Conservation (phyloP, 2,113 vertebrate genomes). For the Oreochromis aureus region DNA sequence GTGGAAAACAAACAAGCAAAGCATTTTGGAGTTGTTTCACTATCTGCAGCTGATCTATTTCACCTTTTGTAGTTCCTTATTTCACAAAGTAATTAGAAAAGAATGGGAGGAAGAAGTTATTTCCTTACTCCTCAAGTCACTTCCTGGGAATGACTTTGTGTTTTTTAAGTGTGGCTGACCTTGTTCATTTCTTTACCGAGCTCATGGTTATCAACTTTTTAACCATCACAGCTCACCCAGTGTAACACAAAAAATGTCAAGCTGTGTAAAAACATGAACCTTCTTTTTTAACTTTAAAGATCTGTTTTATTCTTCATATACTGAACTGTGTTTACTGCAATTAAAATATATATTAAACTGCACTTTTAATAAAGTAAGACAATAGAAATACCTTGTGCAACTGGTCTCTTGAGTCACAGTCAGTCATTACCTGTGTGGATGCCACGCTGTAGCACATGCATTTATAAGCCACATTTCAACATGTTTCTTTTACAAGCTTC, state of each 20-base stretch:
- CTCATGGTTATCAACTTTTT: not conserved
- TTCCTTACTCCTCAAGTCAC: not conserved
- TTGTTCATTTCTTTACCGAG: not conserved
- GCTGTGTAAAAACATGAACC: not conserved
- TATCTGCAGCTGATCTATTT: not conserved
- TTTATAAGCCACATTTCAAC: not conserved
- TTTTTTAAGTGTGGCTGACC: not conserved
- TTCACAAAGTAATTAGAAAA: not conserved
- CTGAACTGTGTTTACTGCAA: not conserved
- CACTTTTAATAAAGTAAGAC: accelerated
- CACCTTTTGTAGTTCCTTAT: not conserved
- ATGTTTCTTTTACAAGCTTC: not conserved
- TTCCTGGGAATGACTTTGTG: not conserved
- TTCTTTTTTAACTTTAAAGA: not conserved
- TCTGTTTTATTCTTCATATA: not conserved
- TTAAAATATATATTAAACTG: not conserved
- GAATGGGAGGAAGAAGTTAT: not conserved
- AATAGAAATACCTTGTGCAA: not conserved
- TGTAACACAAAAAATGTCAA: not conserved
- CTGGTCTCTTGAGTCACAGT: not conserved
- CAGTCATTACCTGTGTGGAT: not conserved
- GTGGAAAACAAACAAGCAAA: not conserved
- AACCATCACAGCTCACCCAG: not conserved
- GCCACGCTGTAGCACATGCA: not conserved
- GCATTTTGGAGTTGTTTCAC: not conserved